phyloP scores from a whole-genome alignment of 2,797 vertebrate genomes.

The Cryptoprocta ferox region DNA sequence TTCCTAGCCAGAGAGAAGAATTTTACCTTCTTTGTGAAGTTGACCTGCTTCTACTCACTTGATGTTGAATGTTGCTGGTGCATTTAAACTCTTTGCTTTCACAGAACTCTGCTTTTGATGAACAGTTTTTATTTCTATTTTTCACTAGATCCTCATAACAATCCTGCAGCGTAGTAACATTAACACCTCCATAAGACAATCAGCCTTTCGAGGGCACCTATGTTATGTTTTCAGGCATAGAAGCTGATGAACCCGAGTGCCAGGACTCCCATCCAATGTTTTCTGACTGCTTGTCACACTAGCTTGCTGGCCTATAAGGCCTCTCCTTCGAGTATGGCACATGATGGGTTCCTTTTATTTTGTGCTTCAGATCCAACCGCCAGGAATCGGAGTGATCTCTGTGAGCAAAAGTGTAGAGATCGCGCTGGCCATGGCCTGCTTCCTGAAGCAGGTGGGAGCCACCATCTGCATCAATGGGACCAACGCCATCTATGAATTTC shows the following conservation, averaged over 20 bases:
- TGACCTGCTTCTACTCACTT: background rate
- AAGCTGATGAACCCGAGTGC: background rate
- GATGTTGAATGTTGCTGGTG: background rate
- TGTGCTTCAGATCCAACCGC: conserved; percentile 65
- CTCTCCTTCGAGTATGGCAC: background rate
- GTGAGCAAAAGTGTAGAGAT: conserved; percentile 79
- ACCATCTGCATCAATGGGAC: conserved; percentile 72
- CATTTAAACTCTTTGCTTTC: background rate
- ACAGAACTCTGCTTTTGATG: background rate
- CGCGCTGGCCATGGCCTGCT: conserved; percentile 72
- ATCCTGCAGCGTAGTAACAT: background rate
- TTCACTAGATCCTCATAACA: background rate
- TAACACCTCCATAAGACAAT: background rate
- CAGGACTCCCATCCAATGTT: background rate
- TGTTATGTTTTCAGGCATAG: background rate
- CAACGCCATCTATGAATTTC: background rate
- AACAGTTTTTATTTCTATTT: conserved; percentile 14
- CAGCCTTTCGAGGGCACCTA: background rate
- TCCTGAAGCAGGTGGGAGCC: conserved; percentile 72
- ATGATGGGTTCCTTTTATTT: conserved; percentile 1
- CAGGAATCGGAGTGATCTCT: conserved; percentile 74
- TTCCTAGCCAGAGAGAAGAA: background rate
- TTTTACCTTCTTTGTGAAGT: background rate
- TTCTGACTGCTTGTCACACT: background rate
- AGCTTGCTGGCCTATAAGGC: background rate